A percentile compares a stretch with the other conserved stretches of the same genome.
These are phyloP conservation scores for Scatophagus argus DNA, from an alignment of 2,113 vertebrate genomes.

Conservation along the genomic window DNA sequence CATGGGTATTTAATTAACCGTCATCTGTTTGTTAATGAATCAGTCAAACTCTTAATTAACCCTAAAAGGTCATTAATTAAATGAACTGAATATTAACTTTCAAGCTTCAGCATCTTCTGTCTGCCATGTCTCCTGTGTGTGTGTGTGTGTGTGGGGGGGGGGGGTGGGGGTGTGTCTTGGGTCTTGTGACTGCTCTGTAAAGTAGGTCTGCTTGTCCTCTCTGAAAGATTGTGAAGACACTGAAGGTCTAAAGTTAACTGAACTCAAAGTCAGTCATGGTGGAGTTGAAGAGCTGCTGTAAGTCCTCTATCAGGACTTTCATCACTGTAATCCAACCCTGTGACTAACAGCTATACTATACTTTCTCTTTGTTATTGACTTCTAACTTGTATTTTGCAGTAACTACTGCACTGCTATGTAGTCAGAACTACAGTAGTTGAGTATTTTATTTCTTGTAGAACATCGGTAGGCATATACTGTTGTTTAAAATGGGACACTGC, in stretches of 20 bases:
- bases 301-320: neutral
- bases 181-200: constrained; percentile 71
- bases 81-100: neutral
- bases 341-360: neutral
- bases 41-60: constrained; percentile 37
- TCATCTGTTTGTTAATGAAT: neutral
- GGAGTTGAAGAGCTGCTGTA: neutral
- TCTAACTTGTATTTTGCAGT: neutral
- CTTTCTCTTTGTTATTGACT: neutral
- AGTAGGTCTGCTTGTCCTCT: constrained; percentile 71
- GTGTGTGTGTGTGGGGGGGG: constrained; percentile 8
- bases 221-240: constrained; percentile 29
- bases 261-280: neutral
- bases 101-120: neutral
- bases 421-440: too few relatives aligned
- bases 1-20: constrained; percentile 25
- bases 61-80: constrained; percentile 4
- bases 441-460: neutral
- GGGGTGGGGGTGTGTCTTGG: neutral
- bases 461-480: neutral
- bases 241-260: constrained; percentile 5
- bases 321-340: neutral
- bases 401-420: neutral
- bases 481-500: constrained; percentile 74
- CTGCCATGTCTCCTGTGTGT: neutral